Conservation (phyloP, 1,140 invertebrate genomes). For the Drosophila miranda region DNA sequence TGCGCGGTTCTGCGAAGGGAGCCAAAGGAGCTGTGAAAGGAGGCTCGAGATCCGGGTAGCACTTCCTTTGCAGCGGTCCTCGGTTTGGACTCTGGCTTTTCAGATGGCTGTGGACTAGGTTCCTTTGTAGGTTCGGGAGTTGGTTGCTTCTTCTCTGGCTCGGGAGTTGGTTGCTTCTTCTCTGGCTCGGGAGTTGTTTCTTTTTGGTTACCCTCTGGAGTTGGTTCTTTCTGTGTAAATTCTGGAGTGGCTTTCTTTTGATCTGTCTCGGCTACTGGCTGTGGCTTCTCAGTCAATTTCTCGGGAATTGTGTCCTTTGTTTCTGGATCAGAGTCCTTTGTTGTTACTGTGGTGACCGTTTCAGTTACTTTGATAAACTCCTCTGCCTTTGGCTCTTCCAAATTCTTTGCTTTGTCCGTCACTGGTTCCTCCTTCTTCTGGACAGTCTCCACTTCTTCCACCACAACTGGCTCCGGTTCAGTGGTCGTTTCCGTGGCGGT, state of each 20-base stretch:
- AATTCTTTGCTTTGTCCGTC: background rate
- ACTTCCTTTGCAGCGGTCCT: constrained; percentile 36
- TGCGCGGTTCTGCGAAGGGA: constrained; percentile 34
- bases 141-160: too few species aligned
- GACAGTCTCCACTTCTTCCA: constrained; percentile 20
- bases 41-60: constrained; percentile 37
- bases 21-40: constrained; percentile 54
- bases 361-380: constrained; percentile 33
- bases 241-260: background rate
- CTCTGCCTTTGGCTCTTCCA: constrained; percentile 2
- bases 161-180: background rate
- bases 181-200: background rate
- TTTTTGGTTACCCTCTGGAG: background rate
- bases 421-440: constrained; percentile 25
- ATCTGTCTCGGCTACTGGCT: background rate
- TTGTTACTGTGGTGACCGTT: constrained; percentile 28
- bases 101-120: constrained; percentile 2
- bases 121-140: background rate
- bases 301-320: background rate
- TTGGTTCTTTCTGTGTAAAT: background rate
- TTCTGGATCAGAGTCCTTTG: background rate
- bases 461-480: constrained; percentile 25
- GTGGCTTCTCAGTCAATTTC: background rate
- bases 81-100: constrained; percentile 53
- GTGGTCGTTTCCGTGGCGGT: constrained; percentile 64